Base-by-base conservation (phyloP, 2,797 vertebrate genomes). In the Sardinella longiceps region DNA sequence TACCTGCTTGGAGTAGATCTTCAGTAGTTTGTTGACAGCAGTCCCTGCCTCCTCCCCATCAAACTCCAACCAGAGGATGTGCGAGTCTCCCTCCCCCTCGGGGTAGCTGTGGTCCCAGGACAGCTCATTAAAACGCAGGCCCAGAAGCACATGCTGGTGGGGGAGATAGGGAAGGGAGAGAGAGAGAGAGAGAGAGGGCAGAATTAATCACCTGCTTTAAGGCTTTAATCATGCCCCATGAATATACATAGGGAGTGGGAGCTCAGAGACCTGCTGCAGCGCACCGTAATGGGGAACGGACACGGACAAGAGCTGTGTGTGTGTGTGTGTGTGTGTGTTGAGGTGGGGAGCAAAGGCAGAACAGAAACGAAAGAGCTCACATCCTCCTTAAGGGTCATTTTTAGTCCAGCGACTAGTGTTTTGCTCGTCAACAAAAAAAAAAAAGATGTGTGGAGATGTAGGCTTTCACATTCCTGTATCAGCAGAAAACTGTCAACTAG, bases 1-100 rank as follows among this genome's bases (percentile, higher is more conserved):
- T 85, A 97, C 98, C 95, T 98, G 97, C 89, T 98, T 98, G 18
- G 98, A 98, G 93, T 97, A 98, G 90, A 98, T 95, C 93, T 98
- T 97, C 58, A 99, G 91, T 63, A 98, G 92, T 88, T 96, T 98
- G 93, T 98, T 98, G 14, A 97, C 97, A 0, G 96, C 93, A 0
- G 93, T 95, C 30, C 97, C 98, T 33, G 96, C 97, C 5, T 94
- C 96, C 80, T 98, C 96, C 2, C 97, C 98, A 0, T 99, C 97
- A 1, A 99, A 99, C 91, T 99, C 98, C 46, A 99, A 92, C 98
- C 97, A 99, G 53, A 99, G 94, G 86, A 97, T 96, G 87, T 97
- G 96, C 0, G 94, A 95, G 89, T 95, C 93, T 46, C 95, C 91
- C 89, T 97, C 96, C 77, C 96, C 96, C 77, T 97, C 96, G 0